phyloP scores from a whole-genome alignment of 2,888 invertebrate genomes.

The Morpho helenor region DNA sequence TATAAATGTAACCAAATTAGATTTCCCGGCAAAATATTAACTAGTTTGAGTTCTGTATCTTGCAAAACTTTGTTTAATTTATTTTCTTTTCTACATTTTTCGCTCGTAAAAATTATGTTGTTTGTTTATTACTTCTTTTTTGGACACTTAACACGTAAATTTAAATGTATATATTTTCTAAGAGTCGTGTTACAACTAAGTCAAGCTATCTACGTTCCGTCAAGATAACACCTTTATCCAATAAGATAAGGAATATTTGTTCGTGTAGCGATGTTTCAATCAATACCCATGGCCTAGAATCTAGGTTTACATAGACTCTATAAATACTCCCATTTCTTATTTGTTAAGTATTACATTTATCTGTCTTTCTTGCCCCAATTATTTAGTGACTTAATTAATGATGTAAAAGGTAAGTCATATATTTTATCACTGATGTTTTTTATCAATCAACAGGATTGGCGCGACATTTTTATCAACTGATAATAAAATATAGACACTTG shows the following conservation, averaged over 20 bases:
- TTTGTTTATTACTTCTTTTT: not conserved
- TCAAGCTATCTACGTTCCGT: slow-evolving; percentile 33
- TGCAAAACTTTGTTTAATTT: too few species aligned
- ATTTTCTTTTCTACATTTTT: too few species aligned
- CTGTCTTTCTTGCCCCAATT: not conserved
- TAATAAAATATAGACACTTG: too few species aligned
- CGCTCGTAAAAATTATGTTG: not conserved
- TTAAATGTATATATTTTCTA: slow-evolving; percentile 25
- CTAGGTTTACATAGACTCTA: slow-evolving; percentile 25
- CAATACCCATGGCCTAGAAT: slow-evolving; percentile 38
- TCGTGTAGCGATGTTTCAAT: slow-evolving; percentile 34
- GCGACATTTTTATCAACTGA: too few species aligned
- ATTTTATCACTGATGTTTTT: too few species aligned
- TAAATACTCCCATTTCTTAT: slow-evolving; percentile 22
- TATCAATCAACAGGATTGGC: too few species aligned
- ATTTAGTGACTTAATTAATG: too few species aligned
- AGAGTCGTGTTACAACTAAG: slow-evolving; percentile 34
- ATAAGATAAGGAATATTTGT: slow-evolving; percentile 43
- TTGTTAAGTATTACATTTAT: slow-evolving; percentile 3
- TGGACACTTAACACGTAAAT: slow-evolving; percentile 1
- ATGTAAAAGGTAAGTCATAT: too few species aligned
- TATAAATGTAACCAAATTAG: too few species aligned
- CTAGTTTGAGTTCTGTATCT: too few species aligned
- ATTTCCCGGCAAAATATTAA: too few species aligned
- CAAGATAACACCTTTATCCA: slow-evolving; percentile 53